A percentile compares a stretch with the other conserved stretches of the same genome.
Evolutionary conservation across 1,140 invertebrate genomes (phyloP).

Genomic region (Pseudomyrmex flavicornis): DNA sequence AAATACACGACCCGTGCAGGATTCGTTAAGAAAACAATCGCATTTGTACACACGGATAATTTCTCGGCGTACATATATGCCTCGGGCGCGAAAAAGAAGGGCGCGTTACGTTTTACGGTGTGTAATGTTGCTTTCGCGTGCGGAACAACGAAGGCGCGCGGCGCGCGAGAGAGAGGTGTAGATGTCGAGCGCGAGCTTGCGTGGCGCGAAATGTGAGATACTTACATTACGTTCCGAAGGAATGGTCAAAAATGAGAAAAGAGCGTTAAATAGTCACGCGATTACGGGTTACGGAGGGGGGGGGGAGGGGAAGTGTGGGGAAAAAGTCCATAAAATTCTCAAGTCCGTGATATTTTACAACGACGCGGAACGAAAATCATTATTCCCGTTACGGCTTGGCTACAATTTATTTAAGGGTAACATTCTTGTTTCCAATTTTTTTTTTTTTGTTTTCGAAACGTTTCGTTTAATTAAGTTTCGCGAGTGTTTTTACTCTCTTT

Average conservation of each 20-base stretch:
- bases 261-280: slow-evolving; percentile 25
- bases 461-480: neutral
- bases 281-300: slow-evolving; percentile 13
- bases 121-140: slow-evolving; percentile 68
- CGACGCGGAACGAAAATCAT: neutral
- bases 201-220: slow-evolving; percentile 61
- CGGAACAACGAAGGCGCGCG: neutral
- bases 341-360: neutral
- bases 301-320: neutral
- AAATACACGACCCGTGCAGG: slow-evolving; percentile 6
- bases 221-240: slow-evolving; percentile 47
- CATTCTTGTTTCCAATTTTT: neutral
- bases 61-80: neutral
- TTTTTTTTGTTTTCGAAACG: neutral
- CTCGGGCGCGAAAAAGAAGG: slow-evolving; percentile 33
- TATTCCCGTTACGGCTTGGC: slow-evolving; percentile 5
- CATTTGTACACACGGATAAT: slow-evolving; percentile 36
- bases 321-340: slow-evolving; percentile 36
- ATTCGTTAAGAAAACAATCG: slow-evolving; percentile 37
- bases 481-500: neutral
- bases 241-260: slow-evolving; percentile 45
- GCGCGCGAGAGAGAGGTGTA: slow-evolving; percentile 21
- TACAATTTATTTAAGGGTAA: neutral
- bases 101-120: slow-evolving; percentile 63
- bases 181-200: slow-evolving; percentile 63